phyloP scores from a whole-genome alignment of 2,888 invertebrate genomes.

The Steromphala cineraria region DNA sequence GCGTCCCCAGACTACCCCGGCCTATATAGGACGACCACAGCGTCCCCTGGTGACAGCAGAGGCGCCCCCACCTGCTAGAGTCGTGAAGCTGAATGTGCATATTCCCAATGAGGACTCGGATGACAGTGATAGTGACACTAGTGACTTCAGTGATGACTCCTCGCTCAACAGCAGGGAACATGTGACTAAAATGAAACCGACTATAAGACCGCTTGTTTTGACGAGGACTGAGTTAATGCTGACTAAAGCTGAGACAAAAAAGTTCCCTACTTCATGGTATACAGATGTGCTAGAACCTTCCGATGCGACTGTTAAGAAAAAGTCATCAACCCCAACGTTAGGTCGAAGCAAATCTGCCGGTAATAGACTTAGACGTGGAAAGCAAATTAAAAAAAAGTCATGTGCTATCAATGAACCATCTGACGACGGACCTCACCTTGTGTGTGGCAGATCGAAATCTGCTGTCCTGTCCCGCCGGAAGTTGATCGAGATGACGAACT shows the following conservation, averaged over 20 bases:
- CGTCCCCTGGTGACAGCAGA: background rate
- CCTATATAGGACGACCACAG: slow-evolving; percentile 15
- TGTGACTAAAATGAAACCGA: background rate
- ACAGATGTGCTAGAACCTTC: slow-evolving; percentile 46
- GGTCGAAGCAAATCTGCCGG: slow-evolving; percentile 16
- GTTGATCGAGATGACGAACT: slow-evolving; percentile 48
- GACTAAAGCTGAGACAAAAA: slow-evolving; percentile 2
- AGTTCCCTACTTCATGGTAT: slow-evolving; percentile 49
- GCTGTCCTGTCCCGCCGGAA: slow-evolving; percentile 50
- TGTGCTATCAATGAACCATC: background rate
- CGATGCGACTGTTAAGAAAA: slow-evolving; percentile 46
- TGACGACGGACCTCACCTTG: slow-evolving; percentile 6
- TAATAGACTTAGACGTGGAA: slow-evolving; percentile 30
- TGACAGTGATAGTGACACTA: background rate
- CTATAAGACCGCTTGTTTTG: slow-evolving; percentile 21
- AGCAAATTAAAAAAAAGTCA: background rate
- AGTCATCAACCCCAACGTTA: background rate
- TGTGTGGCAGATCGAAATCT: slow-evolving; percentile 42
- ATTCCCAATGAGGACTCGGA: background rate
- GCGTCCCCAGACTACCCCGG: background rate
- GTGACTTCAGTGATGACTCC: background rate
- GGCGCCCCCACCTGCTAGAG: background rate
- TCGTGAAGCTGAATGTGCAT: background rate
- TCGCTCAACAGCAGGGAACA: background rate
- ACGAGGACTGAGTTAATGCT: slow-evolving; percentile 26